Conservation (phyloP, 2,888 invertebrate species). For the Girardia tigrina region DNA sequence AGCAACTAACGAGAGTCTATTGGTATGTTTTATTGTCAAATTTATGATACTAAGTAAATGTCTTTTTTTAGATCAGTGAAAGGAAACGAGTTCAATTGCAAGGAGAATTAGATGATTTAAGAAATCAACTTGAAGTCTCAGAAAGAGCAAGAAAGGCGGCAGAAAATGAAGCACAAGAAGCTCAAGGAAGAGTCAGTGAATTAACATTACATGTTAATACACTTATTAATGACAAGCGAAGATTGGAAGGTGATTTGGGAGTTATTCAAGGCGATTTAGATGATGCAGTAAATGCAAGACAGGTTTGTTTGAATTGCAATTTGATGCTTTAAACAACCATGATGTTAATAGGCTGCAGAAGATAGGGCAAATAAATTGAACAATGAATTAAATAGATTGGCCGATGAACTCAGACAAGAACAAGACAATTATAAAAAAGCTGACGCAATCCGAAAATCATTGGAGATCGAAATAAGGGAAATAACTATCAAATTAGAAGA, state of each 20-base stretch:
- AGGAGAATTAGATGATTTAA: constrained; percentile 79
- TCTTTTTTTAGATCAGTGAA: constrained; percentile 43
- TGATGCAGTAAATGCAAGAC: constrained; percentile 85
- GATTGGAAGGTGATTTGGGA: constrained; percentile 79
- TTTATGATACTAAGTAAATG: neutral
- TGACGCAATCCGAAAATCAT: constrained; percentile 48
- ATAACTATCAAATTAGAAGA: constrained; percentile 38
- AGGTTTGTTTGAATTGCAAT: no score
- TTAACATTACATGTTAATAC: constrained; percentile 84
- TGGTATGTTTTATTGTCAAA: constrained; percentile 27
- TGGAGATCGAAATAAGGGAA: constrained; percentile 40
- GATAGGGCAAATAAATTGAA: constrained; percentile 45
- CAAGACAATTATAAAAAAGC: constrained; percentile 51
- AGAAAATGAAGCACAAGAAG: constrained; percentile 65
- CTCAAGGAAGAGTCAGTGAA: constrained; percentile 78
- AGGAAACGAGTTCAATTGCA: constrained; percentile 58
- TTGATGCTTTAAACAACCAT: no score
- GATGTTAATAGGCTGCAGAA: constrained; percentile 42
- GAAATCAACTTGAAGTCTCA: constrained; percentile 51
- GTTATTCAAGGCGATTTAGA: constrained; percentile 87
- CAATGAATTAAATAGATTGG: constrained; percentile 45
- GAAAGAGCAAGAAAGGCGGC: constrained; percentile 50
- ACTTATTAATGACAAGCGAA: constrained; percentile 75
- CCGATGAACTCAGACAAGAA: constrained; percentile 49
- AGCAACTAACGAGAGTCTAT: constrained; percentile 40